Conservation (phyloP, 2,888 invertebrate species). For the Stenoptilia bipunctidactyla region DNA sequence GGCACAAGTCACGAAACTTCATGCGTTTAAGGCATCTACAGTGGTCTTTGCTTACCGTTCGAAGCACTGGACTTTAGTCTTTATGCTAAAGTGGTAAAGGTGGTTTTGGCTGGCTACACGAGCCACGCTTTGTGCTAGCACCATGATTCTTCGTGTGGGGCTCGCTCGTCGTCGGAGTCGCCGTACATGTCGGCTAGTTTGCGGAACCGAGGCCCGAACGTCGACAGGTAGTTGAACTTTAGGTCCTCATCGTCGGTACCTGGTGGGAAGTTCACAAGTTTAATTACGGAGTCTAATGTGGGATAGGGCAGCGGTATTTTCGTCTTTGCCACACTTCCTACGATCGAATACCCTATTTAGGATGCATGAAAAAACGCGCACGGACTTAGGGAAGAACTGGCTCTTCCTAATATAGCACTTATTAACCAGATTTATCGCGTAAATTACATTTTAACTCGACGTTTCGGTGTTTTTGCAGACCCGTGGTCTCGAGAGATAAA, state of each 20-base stretch:
- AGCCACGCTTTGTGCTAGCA: conserved; percentile 75
- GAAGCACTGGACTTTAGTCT: conserved; percentile 22
- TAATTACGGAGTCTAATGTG: too few species aligned
- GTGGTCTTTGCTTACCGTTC: conserved; percentile 15
- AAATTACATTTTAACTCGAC: too few species aligned
- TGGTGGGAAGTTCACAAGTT: conserved; percentile 21
- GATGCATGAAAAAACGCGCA: too few species aligned
- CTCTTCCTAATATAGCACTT: too few species aligned
- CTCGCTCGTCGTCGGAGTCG: conserved; percentile 79
- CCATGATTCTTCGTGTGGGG: conserved; percentile 82
- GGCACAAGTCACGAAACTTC: background rate
- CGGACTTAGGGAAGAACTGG: too few species aligned
- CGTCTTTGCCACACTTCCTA: too few species aligned
- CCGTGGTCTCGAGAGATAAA: too few species aligned
- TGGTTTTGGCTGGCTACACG: conserved; percentile 43
- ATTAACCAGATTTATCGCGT: too few species aligned
- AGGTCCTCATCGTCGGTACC: conserved; percentile 92
- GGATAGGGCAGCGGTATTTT: too few species aligned
- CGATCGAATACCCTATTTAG: too few species aligned
- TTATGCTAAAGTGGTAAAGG: conserved; percentile 23
- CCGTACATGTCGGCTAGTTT: conserved; percentile 95
- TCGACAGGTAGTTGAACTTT: conserved; percentile 94
- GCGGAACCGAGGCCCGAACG: conserved; percentile 96
- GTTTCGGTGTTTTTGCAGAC: too few species aligned
- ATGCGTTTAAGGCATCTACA: background rate